Base-by-base conservation (phyloP, 1,140 invertebrate species). In the Heliconius melpomene region DNA sequence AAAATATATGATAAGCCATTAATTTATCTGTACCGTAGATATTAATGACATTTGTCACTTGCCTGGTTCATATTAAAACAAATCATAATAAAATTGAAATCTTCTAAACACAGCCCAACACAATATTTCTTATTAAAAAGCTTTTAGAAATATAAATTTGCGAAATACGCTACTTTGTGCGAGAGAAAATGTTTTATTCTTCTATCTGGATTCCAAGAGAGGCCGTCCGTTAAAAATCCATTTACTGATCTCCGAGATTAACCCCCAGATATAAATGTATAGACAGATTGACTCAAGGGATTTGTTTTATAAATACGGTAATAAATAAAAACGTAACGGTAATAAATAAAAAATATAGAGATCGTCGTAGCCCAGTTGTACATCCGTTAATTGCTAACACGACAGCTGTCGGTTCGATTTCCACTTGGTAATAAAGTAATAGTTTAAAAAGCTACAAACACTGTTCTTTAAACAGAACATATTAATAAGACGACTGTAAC, bases 201-300 rank as follows among this genome's bases (percentile, higher is more conserved):
- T 29, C 23, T 16, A 66, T 66, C 23, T 66, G 23, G 26, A 66
- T 66, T 26, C 60, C 60, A 66, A 29, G 60, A 66, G 60, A 60
- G 60, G 60, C 60, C 60, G 60, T 66, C 60, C 60, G 23, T 66
- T 66, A 66, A 66, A 66, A 66, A 66, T 66, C 60, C 60, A 66
- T 66, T 66, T 66, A 66, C 60, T 66, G 60, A 66, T 66, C 60
- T 66, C 26, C 11, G 26, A 66, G 60, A 66, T 66, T 66, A 66
- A 66, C 60, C 23, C 26, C 13, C 60, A 66, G 29, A 66, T 66
- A 66, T 66, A 66, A 66, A 66, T 66, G 60, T 66, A 66, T 29
- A 66, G 60, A 66, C 60, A 66, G 60, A 66, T 66, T 66, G 60
- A 66, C 60, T 66, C 13, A 66, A 16, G 60, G 23, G 60, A 66